A percentile compares a stretch with the other conserved stretches of the same genome.
Conservation (phyloP, 2,113 vertebrate species). For the Callipepla squamata region DNA sequence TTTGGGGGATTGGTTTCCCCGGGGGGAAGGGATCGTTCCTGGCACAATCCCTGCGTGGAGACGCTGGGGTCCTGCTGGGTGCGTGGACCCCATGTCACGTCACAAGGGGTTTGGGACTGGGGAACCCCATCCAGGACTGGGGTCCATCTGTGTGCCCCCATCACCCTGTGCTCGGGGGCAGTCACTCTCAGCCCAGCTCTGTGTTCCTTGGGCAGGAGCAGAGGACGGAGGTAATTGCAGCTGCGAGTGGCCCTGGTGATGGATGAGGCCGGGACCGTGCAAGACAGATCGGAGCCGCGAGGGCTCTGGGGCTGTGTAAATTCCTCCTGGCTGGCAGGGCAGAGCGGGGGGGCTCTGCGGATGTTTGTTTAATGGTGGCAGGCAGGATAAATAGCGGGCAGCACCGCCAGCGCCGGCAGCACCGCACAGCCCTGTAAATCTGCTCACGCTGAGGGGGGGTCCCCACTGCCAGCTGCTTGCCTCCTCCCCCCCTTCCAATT, state of each 20-base stretch:
- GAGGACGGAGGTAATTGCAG: not conserved
- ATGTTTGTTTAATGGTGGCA: slow-evolving; percentile 41
- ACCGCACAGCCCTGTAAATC: not conserved
- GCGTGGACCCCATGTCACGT: no score
- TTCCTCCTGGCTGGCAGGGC: not conserved
- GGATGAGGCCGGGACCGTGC: not conserved
- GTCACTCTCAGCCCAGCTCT: no score
- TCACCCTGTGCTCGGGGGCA: not conserved
- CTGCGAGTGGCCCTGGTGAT: not conserved
- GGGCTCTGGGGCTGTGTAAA: not conserved
- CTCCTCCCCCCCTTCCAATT: not conserved
- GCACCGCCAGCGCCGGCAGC: not conserved
- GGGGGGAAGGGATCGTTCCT: not conserved
- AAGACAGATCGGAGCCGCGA: slow-evolving; percentile 2
- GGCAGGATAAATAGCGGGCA: not conserved
- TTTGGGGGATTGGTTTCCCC: no score
- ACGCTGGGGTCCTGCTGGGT: not conserved
- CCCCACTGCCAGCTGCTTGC: accelerated
- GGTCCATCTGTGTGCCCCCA: not conserved
- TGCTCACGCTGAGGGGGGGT: accelerated
- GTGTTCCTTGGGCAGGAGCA: not conserved
- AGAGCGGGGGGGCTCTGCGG: not conserved
- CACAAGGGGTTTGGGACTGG: accelerated
- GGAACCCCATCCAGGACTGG: not conserved
- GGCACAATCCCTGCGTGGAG: no score